phyloP scores from a whole-genome alignment of 1,140 invertebrate species.

The Drosophila bocqueti region DNA sequence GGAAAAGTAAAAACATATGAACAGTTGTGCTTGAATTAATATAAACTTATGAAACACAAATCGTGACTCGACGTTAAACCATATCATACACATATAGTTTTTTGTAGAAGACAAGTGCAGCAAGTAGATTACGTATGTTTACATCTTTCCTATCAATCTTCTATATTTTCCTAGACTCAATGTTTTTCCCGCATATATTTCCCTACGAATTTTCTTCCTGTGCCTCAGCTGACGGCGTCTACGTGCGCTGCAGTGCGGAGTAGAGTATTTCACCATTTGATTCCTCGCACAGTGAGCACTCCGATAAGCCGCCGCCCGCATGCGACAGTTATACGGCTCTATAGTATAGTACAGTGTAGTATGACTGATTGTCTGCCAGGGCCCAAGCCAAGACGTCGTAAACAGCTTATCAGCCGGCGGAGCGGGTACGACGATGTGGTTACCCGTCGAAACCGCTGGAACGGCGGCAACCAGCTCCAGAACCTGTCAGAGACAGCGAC shows the following conservation, averaged over 20 bases:
- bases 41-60: not conserved
- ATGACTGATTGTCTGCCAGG: slow-evolving; percentile 76
- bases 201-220: not conserved
- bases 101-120: no score
- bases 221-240: slow-evolving; percentile 43
- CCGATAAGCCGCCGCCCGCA: slow-evolving; percentile 52
- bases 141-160: not conserved
- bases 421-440: slow-evolving; percentile 23
- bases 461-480: slow-evolving; percentile 20
- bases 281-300: slow-evolving; percentile 38
- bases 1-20: not conserved
- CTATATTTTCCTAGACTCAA: not conserved
- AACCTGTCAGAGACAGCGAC: slow-evolving; percentile 24
- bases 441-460: slow-evolving; percentile 49
- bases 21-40: not conserved
- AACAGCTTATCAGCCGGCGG: slow-evolving; percentile 56
- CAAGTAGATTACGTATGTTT: not conserved
- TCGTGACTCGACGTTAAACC: not conserved
- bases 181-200: not conserved
- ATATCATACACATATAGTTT: not conserved
- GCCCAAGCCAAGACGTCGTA: slow-evolving; percentile 32
- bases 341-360: slow-evolving; percentile 29
- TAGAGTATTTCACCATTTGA: slow-evolving; percentile 64
- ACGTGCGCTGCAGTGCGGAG: slow-evolving; percentile 62
- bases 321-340: slow-evolving; percentile 8